Base-by-base conservation (phyloP, 1,140 invertebrate species). In the Drosophila grimshawi region DNA sequence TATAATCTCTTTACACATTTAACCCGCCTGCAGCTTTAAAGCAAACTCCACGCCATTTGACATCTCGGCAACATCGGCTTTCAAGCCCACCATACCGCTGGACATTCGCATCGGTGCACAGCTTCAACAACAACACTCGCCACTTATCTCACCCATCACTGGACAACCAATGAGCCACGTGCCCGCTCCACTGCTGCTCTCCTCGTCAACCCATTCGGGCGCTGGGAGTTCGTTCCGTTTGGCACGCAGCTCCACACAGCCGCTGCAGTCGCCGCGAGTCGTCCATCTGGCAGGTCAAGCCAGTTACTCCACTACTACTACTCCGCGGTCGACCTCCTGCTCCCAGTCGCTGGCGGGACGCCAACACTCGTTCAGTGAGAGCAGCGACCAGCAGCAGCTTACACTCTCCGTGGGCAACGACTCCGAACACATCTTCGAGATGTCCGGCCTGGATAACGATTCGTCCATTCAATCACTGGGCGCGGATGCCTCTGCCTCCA, bases 371-470 rank as follows among this genome's bases (percentile, higher is more conserved):
- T 49, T 72, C 33, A 90, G 73, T 66, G 81, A 83, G 52, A 89
- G 78, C 67, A 80, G 80, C 63, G 85, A 91, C 59, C 88, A 91
- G 35, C 41, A 91, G 59, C 88, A 91, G 35, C 37, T 82, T 19
- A 80, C 73, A 6, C 64, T 90, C 8, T 89, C 86, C 3, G 63
- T 81, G 64, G 86, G 83, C 51, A 79, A 74, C 57, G 89, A 91
- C 59, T 78, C 68, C 30, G 90, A 90, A 56, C 81, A 85, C 69
- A 90, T 92, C 57, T 92, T 92, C 32, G 90, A 92, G 57, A 92
- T 92, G 91, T 92, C 91, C 64, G 88, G 90, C 37, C 35, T 92
- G 61, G 91, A 91, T 39, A 81, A 91, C 46, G 83, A 90, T 39
- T 82, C 80, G 37, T 76, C 85, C 35, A 79, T 82, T 30, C 79